phyloP scores from a whole-genome alignment of 2,113 vertebrate genomes.

The Gorsachius goisagi region DNA sequence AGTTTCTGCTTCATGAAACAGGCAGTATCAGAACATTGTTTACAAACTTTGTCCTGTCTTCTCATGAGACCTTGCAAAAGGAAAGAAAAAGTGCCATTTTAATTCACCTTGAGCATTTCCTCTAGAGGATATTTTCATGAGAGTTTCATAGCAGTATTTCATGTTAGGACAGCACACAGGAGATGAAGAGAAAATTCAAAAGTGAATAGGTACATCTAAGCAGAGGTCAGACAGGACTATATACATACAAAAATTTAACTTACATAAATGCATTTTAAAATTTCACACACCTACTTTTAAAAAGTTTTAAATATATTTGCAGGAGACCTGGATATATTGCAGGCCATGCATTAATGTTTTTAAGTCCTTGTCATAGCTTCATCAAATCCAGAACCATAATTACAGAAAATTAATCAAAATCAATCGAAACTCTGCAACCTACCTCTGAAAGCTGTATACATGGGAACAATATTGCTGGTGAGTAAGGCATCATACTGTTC shows the following conservation, averaged over 20 bases:
- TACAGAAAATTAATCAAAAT: neutral
- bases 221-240: neutral
- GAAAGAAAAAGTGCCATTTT: neutral
- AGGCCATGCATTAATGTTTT: neutral
- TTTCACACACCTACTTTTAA: neutral
- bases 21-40: no score
- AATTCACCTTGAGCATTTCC: neutral
- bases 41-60: neutral
- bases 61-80: neutral
- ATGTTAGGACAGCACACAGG: neutral
- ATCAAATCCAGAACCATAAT: neutral
- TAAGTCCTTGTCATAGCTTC: neutral
- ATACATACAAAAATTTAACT: neutral
- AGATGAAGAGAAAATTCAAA: neutral
- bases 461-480: constrained; percentile 88
- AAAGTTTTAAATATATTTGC: neutral
- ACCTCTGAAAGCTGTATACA: constrained; percentile 87
- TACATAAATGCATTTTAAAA: neutral
- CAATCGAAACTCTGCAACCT: constrained; percentile 53
- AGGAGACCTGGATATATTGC: neutral
- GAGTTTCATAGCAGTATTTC: neutral
- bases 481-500: constrained; percentile 85
- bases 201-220: neutral
- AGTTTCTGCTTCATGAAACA: neutral
- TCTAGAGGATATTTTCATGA: neutral